Percentiles rank a stretch among this genome's conserved stretches.
phyloP scores from a whole-genome alignment of 1,140 invertebrate species.

The Bemisia tabaci region DNA sequence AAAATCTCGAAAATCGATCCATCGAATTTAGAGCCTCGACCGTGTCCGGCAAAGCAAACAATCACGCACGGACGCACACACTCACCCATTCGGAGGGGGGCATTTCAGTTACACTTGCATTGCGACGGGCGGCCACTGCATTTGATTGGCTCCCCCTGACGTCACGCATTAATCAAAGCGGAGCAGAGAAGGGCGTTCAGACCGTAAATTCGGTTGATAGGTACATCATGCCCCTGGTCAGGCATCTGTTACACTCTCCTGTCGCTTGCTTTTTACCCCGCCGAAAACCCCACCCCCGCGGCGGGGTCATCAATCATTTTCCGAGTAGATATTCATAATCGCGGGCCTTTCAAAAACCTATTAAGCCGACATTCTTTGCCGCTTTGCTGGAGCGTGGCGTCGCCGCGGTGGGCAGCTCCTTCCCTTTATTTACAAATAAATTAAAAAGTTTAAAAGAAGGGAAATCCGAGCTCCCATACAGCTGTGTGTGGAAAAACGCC shows the following conservation, averaged over 20 bases:
- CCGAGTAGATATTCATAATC: neutral
- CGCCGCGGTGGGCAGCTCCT: neutral
- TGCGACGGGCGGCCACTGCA: neutral
- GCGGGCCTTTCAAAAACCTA: neutral
- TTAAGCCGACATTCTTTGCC: neutral
- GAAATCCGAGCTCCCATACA: too few species aligned
- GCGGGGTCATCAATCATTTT: neutral
- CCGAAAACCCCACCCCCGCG: neutral
- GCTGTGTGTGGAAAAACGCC: too few species aligned
- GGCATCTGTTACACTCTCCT: neutral
- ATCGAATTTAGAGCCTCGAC: too few species aligned
- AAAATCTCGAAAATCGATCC: too few species aligned
- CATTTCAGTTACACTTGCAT: too few species aligned
- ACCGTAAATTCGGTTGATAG: neutral
- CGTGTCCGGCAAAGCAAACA: too few species aligned
- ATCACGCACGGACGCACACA: too few species aligned
- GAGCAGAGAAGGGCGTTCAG: neutral
- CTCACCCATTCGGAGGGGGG: too few species aligned
- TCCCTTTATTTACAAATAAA: neutral
- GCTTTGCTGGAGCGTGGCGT: neutral
- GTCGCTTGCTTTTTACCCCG: neutral
- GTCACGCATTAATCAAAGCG: neutral
- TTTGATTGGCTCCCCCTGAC: neutral
- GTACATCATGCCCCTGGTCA: neutral
- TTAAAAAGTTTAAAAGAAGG: slow-evolving; percentile 1